Evolutionary conservation across 2,113 vertebrate genomes (phyloP).

Genomic region (Cottus gobio): DNA sequence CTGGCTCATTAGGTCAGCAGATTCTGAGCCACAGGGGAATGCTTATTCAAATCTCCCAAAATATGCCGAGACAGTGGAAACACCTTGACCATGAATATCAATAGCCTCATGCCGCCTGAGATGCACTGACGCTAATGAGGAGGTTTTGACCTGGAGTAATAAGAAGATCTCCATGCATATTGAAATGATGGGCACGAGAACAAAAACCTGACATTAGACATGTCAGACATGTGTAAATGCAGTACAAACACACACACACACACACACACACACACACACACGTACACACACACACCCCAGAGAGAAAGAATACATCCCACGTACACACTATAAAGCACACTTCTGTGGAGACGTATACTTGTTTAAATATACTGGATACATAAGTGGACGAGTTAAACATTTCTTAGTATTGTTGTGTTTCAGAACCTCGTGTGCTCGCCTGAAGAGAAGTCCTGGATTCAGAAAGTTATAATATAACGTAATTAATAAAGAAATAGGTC

Average conservation of each 20-base stretch:
- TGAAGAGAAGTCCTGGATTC: too few relatives aligned
- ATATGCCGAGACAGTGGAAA: constrained; percentile 72
- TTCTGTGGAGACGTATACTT: background rate
- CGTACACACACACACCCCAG: background rate
- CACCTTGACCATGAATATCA: constrained; percentile 69
- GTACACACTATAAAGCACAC: background rate
- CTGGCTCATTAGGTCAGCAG: constrained; percentile 75
- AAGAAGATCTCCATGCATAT: constrained; percentile 35
- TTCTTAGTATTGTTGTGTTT: too few relatives aligned
- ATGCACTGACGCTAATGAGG: constrained; percentile 19
- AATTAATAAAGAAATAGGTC: too few relatives aligned
- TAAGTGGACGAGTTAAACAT: background rate
- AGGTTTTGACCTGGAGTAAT: constrained; percentile 39
- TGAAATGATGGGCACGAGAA: constrained; percentile 1
- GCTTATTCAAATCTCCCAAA: constrained; percentile 70
- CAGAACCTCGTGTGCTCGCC: too few relatives aligned
- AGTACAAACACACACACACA: background rate
- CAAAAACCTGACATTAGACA: background rate
- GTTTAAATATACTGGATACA: background rate
- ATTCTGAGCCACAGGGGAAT: constrained; percentile 63
- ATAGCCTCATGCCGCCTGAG: constrained; percentile 27
- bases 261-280: background rate
- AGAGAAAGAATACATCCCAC: background rate
- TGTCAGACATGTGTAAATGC: background rate
- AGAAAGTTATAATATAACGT: too few relatives aligned